A percentile compares a stretch with the other conserved stretches of the same genome.
phyloP scores from a whole-genome alignment of 2,113 vertebrate genomes.

The Macrotus californicus region DNA sequence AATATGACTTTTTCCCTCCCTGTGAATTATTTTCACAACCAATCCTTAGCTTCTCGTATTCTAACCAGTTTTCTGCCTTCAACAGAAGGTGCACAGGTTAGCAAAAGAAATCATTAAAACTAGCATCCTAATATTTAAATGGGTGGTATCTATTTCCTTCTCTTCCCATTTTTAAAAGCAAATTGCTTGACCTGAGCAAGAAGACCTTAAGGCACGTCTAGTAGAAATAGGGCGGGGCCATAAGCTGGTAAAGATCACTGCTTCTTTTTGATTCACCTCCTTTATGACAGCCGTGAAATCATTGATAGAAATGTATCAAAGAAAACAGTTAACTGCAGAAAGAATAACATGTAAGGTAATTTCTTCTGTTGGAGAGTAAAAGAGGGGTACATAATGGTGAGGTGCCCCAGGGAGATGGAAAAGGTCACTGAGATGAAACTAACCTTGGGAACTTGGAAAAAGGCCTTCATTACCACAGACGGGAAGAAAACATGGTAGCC shows the following conservation, averaged over 20 bases:
- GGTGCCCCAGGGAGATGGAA: constrained; percentile 57
- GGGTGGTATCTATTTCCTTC: neutral
- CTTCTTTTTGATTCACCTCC: constrained; percentile 9
- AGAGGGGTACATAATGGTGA: constrained; percentile 52
- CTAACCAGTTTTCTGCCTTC: constrained; percentile 36
- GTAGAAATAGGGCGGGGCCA: constrained; percentile 19
- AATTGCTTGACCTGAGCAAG: constrained; percentile 58
- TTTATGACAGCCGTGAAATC: constrained; percentile 31
- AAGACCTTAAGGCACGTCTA: constrained; percentile 36
- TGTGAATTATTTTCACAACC: constrained; percentile 42
- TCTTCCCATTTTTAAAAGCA: constrained; percentile 50
- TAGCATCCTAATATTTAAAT: constrained; percentile 36
- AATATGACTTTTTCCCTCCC: constrained; percentile 28
- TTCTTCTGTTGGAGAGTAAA: constrained; percentile 45
- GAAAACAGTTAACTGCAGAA: neutral
- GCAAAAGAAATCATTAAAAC: constrained; percentile 15
- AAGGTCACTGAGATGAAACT: constrained; percentile 80
- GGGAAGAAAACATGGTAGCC: constrained; percentile 66
- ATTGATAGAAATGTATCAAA: constrained; percentile 55
- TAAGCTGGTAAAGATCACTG: constrained; percentile 48
- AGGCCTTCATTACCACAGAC: constrained; percentile 67
- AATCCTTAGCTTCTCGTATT: constrained; percentile 26
- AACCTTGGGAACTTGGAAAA: constrained; percentile 66
- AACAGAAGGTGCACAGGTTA: constrained; percentile 29
- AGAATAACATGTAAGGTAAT: neutral